Evolutionary conservation across 2,113 vertebrate species (phyloP).

Genomic region (Nothobranchius kuhntae): DNA sequence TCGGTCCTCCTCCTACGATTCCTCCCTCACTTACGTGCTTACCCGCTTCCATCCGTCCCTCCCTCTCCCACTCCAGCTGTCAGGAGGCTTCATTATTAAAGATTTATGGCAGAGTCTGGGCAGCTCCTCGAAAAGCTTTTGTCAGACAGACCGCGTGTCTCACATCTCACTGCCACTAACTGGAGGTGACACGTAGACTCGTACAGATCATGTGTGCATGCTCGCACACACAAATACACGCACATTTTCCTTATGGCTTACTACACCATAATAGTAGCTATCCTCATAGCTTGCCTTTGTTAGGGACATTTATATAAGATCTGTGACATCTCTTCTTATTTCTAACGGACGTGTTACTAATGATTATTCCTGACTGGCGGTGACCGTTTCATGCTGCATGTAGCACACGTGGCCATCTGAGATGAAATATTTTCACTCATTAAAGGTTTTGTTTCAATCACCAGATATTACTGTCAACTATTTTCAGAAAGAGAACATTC

Average conservation of each 20-base stretch:
- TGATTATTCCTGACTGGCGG: not conserved
- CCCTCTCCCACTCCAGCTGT: constrained; percentile 66
- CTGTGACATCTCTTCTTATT: constrained; percentile 2
- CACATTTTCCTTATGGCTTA: constrained; percentile 5
- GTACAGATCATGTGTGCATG: constrained; percentile 18
- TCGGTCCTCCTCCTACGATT: constrained; percentile 34
- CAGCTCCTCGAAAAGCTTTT: constrained; percentile 75
- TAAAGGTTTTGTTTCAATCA: not conserved
- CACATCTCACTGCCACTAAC: constrained; percentile 69
- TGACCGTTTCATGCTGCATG: too few species aligned
- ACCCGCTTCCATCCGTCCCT: not conserved
- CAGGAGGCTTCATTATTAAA: constrained; percentile 78
- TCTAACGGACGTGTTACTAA: not conserved
- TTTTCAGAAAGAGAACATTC: too few species aligned
- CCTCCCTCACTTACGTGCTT: constrained; percentile 39
- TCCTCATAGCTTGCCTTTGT: constrained; percentile 6
- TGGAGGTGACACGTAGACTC: constrained; percentile 65
- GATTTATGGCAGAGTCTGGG: constrained; percentile 75
- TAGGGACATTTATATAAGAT: not conserved
- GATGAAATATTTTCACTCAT: not conserved
- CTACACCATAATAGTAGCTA: constrained; percentile 1
- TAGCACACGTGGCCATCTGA: not conserved
- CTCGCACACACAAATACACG: constrained; percentile 10
- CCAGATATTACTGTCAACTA: not conserved
- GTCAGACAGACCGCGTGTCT: constrained; percentile 74